Conservation (phyloP, 1,140 invertebrate species). For the Drosophila jambulina region DNA sequence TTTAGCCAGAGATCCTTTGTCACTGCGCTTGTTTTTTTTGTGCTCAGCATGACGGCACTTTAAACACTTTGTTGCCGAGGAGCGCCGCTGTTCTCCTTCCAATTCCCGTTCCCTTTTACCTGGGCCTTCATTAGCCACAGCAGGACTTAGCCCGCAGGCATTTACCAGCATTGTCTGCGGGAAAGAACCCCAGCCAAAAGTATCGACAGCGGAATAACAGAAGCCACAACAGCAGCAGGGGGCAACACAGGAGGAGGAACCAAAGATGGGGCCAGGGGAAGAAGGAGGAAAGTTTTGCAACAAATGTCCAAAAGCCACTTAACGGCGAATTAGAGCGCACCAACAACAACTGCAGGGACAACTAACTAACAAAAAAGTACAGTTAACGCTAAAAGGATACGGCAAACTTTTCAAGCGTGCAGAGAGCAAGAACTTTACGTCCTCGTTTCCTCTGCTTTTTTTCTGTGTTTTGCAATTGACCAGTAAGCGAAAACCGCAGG, state of each 20-base stretch:
- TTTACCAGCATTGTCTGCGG: constrained; percentile 49
- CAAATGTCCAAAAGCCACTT: constrained; percentile 82
- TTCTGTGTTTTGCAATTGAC: constrained; percentile 25
- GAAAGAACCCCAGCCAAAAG: constrained; percentile 39
- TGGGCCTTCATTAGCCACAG: constrained; percentile 59
- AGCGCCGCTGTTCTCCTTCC: neutral
- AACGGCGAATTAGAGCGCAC: constrained; percentile 79
- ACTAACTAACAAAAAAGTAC: constrained; percentile 71
- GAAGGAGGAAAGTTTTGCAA: constrained; percentile 62
- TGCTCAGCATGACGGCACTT: constrained; percentile 20
- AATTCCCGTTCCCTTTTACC: neutral
- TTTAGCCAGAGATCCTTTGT: constrained; percentile 15
- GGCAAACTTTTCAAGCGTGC: constrained; percentile 64
- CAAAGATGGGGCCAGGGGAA: neutral
- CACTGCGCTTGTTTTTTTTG: neutral
- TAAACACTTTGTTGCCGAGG: constrained; percentile 17
- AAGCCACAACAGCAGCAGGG: constrained; percentile 24
- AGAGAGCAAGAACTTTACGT: constrained; percentile 31
- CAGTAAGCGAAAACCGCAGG: constrained; percentile 29
- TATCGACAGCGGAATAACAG: constrained; percentile 54
- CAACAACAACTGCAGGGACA: constrained; percentile 49
- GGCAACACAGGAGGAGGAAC: neutral
- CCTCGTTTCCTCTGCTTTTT: neutral
- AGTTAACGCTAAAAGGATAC: constrained; percentile 79
- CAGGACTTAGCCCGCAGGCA: constrained; percentile 34